Conservation (phyloP, 2,797 vertebrate species). For the Rousettus madagascariensis region DNA sequence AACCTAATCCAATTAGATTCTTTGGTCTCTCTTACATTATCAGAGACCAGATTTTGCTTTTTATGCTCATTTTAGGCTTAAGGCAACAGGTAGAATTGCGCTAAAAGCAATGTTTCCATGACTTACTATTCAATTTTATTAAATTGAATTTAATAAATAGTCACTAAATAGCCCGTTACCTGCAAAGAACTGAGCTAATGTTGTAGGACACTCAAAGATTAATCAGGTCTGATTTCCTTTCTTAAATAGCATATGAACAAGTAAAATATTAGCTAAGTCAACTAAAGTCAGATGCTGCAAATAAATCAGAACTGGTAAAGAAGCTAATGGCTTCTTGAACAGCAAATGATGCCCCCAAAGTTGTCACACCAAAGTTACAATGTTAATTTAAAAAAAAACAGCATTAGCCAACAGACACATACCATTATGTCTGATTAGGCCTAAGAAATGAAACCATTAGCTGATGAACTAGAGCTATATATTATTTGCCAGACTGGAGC, state of each 20-base stretch:
- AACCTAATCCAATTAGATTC: neutral
- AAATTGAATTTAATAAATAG: neutral
- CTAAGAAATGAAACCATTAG: neutral
- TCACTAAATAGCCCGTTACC: neutral
- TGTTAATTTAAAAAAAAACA: neutral
- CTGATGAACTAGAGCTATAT: neutral
- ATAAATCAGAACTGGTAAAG: neutral
- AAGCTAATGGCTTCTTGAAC: neutral
- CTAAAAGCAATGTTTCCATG: neutral
- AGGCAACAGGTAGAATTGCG: neutral
- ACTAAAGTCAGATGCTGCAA: neutral
- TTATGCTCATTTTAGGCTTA: neutral
- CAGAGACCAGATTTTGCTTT: neutral
- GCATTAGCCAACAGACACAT: neutral
- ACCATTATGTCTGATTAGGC: neutral
- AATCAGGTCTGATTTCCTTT: neutral
- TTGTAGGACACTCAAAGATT: neutral
- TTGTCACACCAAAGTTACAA: neutral
- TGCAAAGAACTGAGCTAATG: neutral
- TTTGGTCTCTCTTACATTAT: neutral
- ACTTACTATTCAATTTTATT: conserved; percentile 13
- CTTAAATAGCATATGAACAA: neutral
- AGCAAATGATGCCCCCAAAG: neutral
- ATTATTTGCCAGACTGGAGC: neutral
- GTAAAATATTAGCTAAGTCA: neutral